Conservation (phyloP, 2,113 vertebrate species). For the Trogon melanurus region DNA sequence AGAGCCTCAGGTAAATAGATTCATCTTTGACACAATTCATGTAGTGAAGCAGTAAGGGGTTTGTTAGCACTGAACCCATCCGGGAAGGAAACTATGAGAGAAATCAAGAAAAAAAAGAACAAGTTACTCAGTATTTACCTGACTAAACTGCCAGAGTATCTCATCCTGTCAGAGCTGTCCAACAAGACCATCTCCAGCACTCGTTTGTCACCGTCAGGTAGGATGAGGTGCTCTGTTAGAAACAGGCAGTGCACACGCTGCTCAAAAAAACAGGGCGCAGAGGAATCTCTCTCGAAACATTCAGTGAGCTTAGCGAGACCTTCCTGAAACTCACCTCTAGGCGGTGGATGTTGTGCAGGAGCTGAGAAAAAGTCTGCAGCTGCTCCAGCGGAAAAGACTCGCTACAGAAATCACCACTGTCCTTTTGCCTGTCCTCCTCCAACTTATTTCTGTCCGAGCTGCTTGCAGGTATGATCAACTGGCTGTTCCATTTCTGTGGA, state of each 20-base stretch:
- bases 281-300: not conserved
- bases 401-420: not conserved
- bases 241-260: not conserved
- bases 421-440: not conserved
- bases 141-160: not conserved
- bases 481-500: slow-evolving; percentile 82
- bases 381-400: slow-evolving; percentile 82
- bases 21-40: slow-evolving; percentile 90
- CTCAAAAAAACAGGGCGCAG: not conserved
- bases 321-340: slow-evolving; percentile 83
- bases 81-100: slow-evolving; percentile 87
- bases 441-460: not conserved
- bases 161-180: not conserved
- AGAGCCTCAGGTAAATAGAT: slow-evolving; percentile 85
- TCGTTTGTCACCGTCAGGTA: not conserved
- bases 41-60: slow-evolving; percentile 87
- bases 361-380: slow-evolving; percentile 83
- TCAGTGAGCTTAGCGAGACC: not conserved
- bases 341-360: slow-evolving; percentile 85
- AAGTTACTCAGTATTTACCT: not conserved
- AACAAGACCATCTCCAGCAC: not conserved
- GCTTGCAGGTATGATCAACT: slow-evolving; percentile 71
- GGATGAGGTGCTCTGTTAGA: not conserved
- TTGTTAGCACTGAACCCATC: slow-evolving; percentile 91
- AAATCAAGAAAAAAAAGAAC: not conserved